Conservation (phyloP, 2,797 vertebrate species). For the Chaunax sp. region DNA sequence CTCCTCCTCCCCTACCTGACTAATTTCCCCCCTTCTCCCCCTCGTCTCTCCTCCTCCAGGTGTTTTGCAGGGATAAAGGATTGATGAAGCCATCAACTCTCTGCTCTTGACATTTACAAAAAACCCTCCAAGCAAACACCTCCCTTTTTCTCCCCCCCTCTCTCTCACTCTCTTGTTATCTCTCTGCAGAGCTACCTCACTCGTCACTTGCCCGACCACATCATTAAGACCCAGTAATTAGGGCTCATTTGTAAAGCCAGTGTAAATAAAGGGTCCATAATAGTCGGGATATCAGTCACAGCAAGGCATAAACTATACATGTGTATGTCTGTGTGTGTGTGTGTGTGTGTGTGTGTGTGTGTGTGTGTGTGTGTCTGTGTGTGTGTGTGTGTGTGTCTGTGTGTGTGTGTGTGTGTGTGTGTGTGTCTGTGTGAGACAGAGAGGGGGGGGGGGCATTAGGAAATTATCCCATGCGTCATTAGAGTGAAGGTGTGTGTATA, state of each 20-base stretch:
- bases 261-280: slow-evolving; percentile 82
- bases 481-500: slow-evolving; percentile 29
- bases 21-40: slow-evolving; percentile 89
- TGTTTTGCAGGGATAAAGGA: slow-evolving; percentile 88
- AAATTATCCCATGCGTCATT: slow-evolving; percentile 62
- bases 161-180: slow-evolving; percentile 67
- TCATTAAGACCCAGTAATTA: slow-evolving; percentile 87
- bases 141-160: slow-evolving; percentile 76
- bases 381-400: not conserved
- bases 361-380: slow-evolving; percentile 1
- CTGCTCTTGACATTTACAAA: slow-evolving; percentile 88
- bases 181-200: slow-evolving; percentile 61
- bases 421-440: not conserved
- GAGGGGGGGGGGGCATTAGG: slow-evolving; percentile 48
- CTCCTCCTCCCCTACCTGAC: slow-evolving; percentile 67
- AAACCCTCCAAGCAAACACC: slow-evolving; percentile 83
- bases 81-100: slow-evolving; percentile 86
- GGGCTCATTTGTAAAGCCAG: slow-evolving; percentile 84
- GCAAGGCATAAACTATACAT: slow-evolving; percentile 59
- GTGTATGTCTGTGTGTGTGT: slow-evolving; percentile 21
- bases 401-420: slow-evolving; percentile 29
- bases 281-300: slow-evolving; percentile 77
- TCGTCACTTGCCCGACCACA: slow-evolving; percentile 71
- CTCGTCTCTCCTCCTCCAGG: slow-evolving; percentile 83
- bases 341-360: slow-evolving; percentile 10